A percentile compares a stretch with the other conserved stretches of the same genome.
These are phyloP conservation scores for Riparia riparia DNA, from an alignment of 2,113 vertebrate species.

Conservation along the genomic window DNA sequence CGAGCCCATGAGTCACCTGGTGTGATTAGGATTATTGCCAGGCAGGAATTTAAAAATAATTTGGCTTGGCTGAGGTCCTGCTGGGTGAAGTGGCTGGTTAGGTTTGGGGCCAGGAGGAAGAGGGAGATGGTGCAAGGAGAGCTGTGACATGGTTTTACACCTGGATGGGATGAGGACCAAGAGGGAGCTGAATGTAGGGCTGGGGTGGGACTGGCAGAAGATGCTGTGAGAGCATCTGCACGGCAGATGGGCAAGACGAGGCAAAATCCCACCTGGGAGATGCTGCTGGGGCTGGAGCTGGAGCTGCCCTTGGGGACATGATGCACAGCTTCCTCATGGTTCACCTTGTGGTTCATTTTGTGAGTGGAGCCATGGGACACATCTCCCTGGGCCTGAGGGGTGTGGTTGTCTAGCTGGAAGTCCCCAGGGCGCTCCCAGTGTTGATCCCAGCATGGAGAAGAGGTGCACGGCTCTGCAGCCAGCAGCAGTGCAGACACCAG, in stretches of 20 bases:
- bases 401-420: background rate
- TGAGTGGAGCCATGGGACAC: background rate
- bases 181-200: background rate
- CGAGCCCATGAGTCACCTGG: slow-evolving; percentile 10
- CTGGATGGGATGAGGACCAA: background rate
- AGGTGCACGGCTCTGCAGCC: background rate
- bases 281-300: background rate
- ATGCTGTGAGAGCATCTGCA: rapidly evolving
- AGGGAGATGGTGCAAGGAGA: background rate
- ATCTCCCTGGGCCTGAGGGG: background rate
- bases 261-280: background rate
- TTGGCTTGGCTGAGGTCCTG: background rate
- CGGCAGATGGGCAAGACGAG: background rate
- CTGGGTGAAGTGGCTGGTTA: background rate
- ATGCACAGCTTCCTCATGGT: background rate
- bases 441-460: background rate
- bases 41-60: slow-evolving; percentile 36
- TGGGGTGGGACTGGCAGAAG: background rate
- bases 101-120: background rate
- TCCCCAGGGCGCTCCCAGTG: background rate
- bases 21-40: background rate
- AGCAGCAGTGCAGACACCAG: background rate
- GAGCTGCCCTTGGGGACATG: background rate
- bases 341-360: background rate
- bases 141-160: background rate